phyloP scores from a whole-genome alignment of 1,140 invertebrate genomes.

The Eriocheir sinensis region DNA sequence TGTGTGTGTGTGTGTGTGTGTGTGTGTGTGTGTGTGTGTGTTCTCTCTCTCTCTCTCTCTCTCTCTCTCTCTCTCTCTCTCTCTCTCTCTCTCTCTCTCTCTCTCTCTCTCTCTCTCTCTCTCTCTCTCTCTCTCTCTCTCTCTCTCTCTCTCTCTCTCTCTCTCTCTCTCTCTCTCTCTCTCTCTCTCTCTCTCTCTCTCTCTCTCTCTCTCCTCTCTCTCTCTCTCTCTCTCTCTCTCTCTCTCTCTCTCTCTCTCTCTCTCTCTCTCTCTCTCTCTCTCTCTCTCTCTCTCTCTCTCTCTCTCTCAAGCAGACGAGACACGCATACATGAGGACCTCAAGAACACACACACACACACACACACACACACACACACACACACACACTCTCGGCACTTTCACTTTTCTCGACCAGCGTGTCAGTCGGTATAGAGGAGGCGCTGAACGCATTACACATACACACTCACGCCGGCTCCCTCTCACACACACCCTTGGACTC shows the following conservation, averaged over 20 bases:
- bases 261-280: background rate
- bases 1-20: background rate
- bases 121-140: background rate
- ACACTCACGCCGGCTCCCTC: too few relatives aligned
- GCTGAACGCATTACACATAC: too few relatives aligned
- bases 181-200: background rate
- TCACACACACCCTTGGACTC: too few relatives aligned
- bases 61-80: background rate
- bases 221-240: background rate
- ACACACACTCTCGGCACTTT: too few relatives aligned
- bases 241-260: background rate
- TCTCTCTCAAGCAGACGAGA: too few relatives aligned
- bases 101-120: background rate
- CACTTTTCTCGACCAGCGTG: too few relatives aligned
- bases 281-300: background rate
- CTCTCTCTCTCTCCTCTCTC: constrained; percentile 15
- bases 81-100: constrained; percentile 1
- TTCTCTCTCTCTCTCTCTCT: background rate
- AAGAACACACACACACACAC: too few relatives aligned
- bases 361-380: too few relatives aligned
- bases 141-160: background rate
- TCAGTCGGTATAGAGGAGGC: too few relatives aligned
- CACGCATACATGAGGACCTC: too few relatives aligned
- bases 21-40: background rate
- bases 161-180: background rate